Percentiles rank a stretch among this genome's conserved stretches.
Conservation (phyloP, 1,140 invertebrate species). For the Paralvinella palmiformis region DNA sequence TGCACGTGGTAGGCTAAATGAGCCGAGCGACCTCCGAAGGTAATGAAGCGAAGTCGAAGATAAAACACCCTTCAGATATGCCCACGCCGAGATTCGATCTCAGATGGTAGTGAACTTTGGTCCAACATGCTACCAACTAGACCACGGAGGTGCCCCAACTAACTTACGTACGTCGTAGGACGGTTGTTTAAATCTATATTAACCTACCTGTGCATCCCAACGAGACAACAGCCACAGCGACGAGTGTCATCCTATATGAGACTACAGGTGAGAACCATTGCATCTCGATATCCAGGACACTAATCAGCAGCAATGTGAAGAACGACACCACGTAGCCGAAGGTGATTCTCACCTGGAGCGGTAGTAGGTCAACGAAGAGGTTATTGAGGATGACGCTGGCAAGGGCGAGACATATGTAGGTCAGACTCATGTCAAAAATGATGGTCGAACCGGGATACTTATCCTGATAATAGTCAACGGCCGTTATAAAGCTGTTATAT, state of each 20-base stretch:
- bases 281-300: slow-evolving; percentile 77
- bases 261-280: slow-evolving; percentile 66
- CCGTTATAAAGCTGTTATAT: slow-evolving; percentile 87
- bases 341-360: slow-evolving; percentile 73
- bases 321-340: slow-evolving; percentile 82
- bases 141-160: too few relatives aligned
- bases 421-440: slow-evolving; percentile 84
- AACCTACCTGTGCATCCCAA: slow-evolving; percentile 78
- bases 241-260: slow-evolving; percentile 73
- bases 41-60: too few relatives aligned
- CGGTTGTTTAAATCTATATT: too few relatives aligned
- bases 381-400: slow-evolving; percentile 80
- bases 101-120: too few relatives aligned
- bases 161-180: too few relatives aligned
- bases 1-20: too few relatives aligned
- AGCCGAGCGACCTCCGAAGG: too few relatives aligned
- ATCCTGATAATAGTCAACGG: slow-evolving; percentile 80
- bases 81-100: too few relatives aligned
- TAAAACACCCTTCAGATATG: too few relatives aligned
- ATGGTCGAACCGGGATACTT: slow-evolving; percentile 72
- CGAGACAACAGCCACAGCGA: slow-evolving; percentile 75
- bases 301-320: slow-evolving; percentile 71
- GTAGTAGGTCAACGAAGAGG: slow-evolving; percentile 71
- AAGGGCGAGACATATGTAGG: slow-evolving; percentile 81
- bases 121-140: too few relatives aligned